A percentile compares a stretch with the other conserved stretches of the same genome.
Evolutionary conservation across 2,888 invertebrate genomes (phyloP).

Genomic region (Siphlonurus alternatus): DNA sequence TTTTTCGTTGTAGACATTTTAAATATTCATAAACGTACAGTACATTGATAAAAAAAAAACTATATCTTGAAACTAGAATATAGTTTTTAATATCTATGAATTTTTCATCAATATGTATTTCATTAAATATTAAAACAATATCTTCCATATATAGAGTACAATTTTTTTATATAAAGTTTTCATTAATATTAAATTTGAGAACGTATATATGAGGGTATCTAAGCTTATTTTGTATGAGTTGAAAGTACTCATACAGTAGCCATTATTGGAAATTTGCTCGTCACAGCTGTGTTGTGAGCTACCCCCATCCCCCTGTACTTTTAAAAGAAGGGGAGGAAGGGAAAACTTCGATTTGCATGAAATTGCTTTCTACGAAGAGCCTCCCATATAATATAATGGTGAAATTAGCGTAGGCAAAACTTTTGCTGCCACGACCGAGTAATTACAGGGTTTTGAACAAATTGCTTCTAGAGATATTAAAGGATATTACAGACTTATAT

Average conservation of each 20-base stretch:
- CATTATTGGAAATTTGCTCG: neutral
- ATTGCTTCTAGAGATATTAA: neutral
- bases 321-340: neutral
- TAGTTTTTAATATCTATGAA: too few species aligned
- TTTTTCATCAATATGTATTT: too few species aligned
- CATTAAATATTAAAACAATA: neutral
- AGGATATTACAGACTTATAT: too few species aligned
- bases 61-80: too few species aligned
- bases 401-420: neutral
- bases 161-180: neutral
- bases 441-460: neutral
- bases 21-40: too few species aligned
- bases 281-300: neutral
- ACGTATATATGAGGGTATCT: too few species aligned
- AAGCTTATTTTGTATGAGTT: neutral
- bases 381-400: neutral
- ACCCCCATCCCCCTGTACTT: too few species aligned
- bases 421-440: neutral
- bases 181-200: neutral
- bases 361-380: conserved; percentile 7
- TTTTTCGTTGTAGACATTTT: too few species aligned
- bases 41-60: too few species aligned
- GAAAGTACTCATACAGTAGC: too few species aligned
- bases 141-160: neutral
- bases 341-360: conserved; percentile 13